phyloP scores from a whole-genome alignment of 2,888 invertebrate genomes.

The Muscina levida region DNA sequence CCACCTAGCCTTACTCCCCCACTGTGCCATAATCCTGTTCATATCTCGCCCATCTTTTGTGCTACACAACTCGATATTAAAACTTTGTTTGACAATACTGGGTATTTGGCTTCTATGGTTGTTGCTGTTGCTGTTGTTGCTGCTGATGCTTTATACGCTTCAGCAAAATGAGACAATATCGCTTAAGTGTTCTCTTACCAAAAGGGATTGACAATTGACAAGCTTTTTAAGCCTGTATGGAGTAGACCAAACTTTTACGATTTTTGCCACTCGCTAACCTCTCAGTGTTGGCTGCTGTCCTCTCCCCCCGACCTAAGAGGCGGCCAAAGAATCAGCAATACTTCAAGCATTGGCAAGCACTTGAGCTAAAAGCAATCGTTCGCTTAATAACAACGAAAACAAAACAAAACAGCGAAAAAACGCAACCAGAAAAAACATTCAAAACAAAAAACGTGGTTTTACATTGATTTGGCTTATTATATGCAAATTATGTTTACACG shows the following conservation, averaged over 20 bases:
- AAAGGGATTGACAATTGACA: conserved; percentile 75
- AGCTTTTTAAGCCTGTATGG: conserved; percentile 63
- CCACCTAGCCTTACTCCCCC: too few species aligned
- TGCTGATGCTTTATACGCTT: conserved; percentile 67
- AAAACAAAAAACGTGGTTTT: conserved; percentile 74
- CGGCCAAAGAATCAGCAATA: background rate
- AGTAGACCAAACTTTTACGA: conserved; percentile 21
- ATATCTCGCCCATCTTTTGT: too few species aligned
- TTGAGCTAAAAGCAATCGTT: conserved; percentile 35
- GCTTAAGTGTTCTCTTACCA: conserved; percentile 66
- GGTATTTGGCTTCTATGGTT: conserved; percentile 67
- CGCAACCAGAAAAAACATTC: conserved; percentile 3
- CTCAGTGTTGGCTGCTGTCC: background rate
- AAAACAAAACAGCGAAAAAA: conserved; percentile 11
- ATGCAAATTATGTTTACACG: conserved; percentile 77
- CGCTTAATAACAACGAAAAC: conserved; percentile 27
- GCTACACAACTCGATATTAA: conserved; percentile 14
- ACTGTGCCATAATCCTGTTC: too few species aligned
- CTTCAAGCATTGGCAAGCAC: conserved; percentile 19
- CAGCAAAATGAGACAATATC: conserved; percentile 76
- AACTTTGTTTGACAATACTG: conserved; percentile 48
- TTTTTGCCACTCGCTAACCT: background rate
- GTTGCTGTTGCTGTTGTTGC: too few species aligned
- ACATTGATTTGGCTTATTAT: conserved; percentile 79
- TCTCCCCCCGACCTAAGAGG: background rate